Percentiles rank a stretch among this genome's conserved stretches.
Evolutionary conservation across 2,888 invertebrate genomes (phyloP).

Genomic region (Tryphoninae sp.): DNA sequence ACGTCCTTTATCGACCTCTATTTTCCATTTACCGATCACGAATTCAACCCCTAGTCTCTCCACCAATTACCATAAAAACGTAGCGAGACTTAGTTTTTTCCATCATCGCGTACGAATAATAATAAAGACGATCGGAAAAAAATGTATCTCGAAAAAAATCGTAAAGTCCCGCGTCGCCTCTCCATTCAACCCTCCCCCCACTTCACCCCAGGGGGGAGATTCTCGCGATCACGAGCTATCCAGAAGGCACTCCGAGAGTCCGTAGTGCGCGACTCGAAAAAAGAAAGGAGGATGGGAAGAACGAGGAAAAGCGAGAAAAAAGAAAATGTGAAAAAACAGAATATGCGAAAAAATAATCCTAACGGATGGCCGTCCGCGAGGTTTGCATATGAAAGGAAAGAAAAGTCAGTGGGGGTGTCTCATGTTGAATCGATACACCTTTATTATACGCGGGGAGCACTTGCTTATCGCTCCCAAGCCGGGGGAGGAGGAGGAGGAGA

Average conservation of each 20-base stretch:
- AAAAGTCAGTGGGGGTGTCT: slow-evolving; percentile 47
- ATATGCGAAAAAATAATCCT: slow-evolving; percentile 77
- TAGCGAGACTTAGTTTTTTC: background rate
- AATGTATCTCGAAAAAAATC: slow-evolving; percentile 34
- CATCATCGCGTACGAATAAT: background rate
- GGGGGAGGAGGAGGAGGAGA: slow-evolving; percentile 28
- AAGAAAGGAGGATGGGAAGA: slow-evolving; percentile 12
- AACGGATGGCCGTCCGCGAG: slow-evolving; percentile 79
- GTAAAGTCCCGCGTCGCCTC: slow-evolving; percentile 14
- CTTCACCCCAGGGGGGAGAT: background rate
- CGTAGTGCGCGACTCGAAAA: slow-evolving; percentile 32
- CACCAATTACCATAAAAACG: background rate
- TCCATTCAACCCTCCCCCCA: slow-evolving; percentile 9
- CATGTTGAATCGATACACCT: slow-evolving; percentile 79
- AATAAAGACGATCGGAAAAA: slow-evolving; percentile 7
- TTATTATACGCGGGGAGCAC: slow-evolving; percentile 77
- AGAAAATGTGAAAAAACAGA: slow-evolving; percentile 10
- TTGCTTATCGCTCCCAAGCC: slow-evolving; percentile 76
- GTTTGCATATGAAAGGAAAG: slow-evolving; percentile 80
- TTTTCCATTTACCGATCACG: too few species aligned
- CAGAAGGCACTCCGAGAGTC: slow-evolving; percentile 41
- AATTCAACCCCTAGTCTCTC: too few species aligned
- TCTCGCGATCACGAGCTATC: slow-evolving; percentile 35
- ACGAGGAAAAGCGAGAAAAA: slow-evolving; percentile 21
- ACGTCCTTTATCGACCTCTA: too few species aligned